phyloP scores from a whole-genome alignment of 1,140 invertebrate species.

The Dolichoris vasculosae region DNA sequence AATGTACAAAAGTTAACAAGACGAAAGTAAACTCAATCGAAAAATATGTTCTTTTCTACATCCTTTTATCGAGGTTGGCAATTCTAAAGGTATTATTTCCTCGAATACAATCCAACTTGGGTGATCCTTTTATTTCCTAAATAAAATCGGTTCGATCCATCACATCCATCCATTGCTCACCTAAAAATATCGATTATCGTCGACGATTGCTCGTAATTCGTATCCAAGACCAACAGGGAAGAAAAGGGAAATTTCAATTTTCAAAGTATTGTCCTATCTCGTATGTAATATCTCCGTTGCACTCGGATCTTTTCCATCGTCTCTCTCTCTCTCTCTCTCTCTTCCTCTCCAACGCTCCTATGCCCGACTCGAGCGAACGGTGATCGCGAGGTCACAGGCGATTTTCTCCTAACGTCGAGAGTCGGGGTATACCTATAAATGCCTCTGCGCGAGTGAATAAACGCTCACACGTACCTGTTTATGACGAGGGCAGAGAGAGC shows the following conservation, averaged over 20 bases:
- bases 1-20: too few relatives aligned
- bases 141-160: too few relatives aligned
- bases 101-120: too few relatives aligned
- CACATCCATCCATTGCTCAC: too few relatives aligned
- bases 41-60: too few relatives aligned
- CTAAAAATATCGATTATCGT: too few relatives aligned
- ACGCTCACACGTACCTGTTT: background rate
- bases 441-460: too few relatives aligned
- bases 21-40: too few relatives aligned
- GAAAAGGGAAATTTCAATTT: background rate
- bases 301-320: background rate
- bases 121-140: too few relatives aligned
- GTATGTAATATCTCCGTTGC: background rate
- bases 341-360: background rate
- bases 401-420: background rate
- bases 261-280: background rate
- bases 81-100: too few relatives aligned
- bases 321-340: background rate
- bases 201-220: background rate
- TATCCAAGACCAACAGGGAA: background rate
- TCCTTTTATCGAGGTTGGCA: too few relatives aligned
- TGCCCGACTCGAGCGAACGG: background rate
- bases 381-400: slow-evolving; percentile 20
- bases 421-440: background rate
- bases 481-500: background rate